Percentiles rank a stretch among this genome's conserved stretches.
Evolutionary conservation across 2,797 vertebrate genomes (phyloP).

Genomic region (Dryobates pubescens): DNA sequence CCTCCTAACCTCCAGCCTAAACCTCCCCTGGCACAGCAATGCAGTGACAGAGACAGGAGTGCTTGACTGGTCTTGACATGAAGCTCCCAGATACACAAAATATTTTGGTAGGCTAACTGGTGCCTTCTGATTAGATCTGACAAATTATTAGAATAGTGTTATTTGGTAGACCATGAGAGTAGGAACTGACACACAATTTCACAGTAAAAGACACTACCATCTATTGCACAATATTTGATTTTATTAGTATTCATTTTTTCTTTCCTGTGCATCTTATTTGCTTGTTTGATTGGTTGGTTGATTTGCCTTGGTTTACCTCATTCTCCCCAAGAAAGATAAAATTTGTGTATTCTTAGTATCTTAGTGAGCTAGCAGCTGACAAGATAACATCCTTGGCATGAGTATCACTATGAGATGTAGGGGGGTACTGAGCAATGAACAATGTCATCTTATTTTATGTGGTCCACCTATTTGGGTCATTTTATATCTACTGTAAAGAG

Average conservation of each 20-base stretch:
- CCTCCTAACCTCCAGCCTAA: too few relatives aligned
- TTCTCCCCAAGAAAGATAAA: neutral
- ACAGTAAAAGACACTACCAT: neutral
- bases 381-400: neutral
- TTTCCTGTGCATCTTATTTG: neutral
- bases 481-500: neutral
- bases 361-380: neutral
- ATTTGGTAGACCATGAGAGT: neutral
- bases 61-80: constrained; percentile 27
- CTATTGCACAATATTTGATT: neutral
- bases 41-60: neutral
- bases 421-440: neutral
- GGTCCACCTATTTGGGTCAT: neutral
- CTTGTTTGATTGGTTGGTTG: neutral
- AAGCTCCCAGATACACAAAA: constrained; percentile 7
- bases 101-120: neutral
- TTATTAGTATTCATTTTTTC: neutral
- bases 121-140: constrained; percentile 41
- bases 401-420: neutral
- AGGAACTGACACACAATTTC: neutral
- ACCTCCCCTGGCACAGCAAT: too few relatives aligned
- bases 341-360: neutral
- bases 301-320: neutral
- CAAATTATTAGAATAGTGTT: constrained; percentile 33
- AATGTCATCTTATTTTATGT: neutral